Evolutionary conservation across 2,888 invertebrate genomes (phyloP), one percentile per base, ranked within the genome.

Genomic region (Pogonocherus hispidulus): DNA sequence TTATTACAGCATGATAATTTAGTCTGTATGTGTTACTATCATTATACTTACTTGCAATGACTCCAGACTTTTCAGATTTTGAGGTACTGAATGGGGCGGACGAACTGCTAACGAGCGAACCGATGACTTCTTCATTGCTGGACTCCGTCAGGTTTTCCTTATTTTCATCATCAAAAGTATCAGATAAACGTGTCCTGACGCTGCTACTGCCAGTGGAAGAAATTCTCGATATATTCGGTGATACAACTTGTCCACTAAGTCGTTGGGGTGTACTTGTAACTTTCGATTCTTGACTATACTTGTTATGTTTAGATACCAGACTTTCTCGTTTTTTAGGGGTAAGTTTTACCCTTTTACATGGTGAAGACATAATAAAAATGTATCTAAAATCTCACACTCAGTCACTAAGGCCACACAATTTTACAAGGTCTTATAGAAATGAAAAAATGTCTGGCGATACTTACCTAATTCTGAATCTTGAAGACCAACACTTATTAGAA

Each of bases 201-300:
- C 27, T 18, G 16, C 18, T 59, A n/a, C 47, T 63, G 20, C 18
- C n/a, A 1, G 51, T 63, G 11, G 67, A 67, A 18, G 51, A 52
- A 22, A 69, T 69, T 8, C 51, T 49, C 3, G 69, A 69, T 57
- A 69, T 46, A 27, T 46, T 52, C 35, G 69, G 65, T 27, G 65
- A 66, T 37, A 2, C 6, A 4, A 47, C 4, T 22, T 32, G 32
- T 35, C 3, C 37, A 18, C 14, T 49, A 1, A 37, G 52, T 0
- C 37, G 14, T 56, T 60, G 23, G n/a, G 68, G 68, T 22, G 69
- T 69, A 54, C 69, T 69, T 16, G 69, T 69, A 22, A 69, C 14
- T 52, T 62, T 69, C 5, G 65, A 62, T 44, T 66, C 69, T 55
- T 69, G 66, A 9, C 60, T 57, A 23, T 11, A 32, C 32, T 44